Conservation (phyloP, 2,797 vertebrate species). For the Malurus splendens region DNA sequence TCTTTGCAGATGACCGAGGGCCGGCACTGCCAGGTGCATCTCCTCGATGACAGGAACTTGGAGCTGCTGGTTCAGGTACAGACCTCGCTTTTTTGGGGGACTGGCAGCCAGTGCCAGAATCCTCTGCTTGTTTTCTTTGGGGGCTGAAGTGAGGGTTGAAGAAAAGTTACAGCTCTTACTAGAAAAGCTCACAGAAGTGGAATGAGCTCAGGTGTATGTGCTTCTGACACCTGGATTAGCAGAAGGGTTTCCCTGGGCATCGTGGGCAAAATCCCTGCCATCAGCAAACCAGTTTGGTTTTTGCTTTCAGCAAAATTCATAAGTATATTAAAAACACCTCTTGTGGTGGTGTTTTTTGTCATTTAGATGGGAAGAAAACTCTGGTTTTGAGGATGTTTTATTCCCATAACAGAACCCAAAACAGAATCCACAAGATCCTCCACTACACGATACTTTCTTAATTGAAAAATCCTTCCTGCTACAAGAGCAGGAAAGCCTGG, state of each 20-base stretch:
- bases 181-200: not conserved
- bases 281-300: not conserved
- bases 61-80: slow-evolving; percentile 96
- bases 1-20: slow-evolving; percentile 92
- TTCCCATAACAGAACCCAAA: not conserved
- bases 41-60: slow-evolving; percentile 91
- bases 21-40: slow-evolving; percentile 88
- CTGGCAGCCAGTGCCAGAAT: not conserved
- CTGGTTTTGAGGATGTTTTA: not conserved
- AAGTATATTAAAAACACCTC: not conserved
- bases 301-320: not conserved
- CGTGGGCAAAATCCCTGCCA: not conserved
- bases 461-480: not conserved
- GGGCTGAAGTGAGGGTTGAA: not conserved
- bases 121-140: not conserved
- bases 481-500: not conserved
- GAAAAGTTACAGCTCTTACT: accelerated
- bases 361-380: not conserved
- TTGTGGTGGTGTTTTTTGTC: not conserved
- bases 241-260: not conserved
- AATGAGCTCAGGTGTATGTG: not conserved
- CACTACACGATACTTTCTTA: not conserved
- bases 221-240: not conserved
- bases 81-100: not conserved
- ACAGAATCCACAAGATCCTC: accelerated